phyloP scores from a whole-genome alignment of 2,888 invertebrate genomes.

The Miltochrista miniata region DNA sequence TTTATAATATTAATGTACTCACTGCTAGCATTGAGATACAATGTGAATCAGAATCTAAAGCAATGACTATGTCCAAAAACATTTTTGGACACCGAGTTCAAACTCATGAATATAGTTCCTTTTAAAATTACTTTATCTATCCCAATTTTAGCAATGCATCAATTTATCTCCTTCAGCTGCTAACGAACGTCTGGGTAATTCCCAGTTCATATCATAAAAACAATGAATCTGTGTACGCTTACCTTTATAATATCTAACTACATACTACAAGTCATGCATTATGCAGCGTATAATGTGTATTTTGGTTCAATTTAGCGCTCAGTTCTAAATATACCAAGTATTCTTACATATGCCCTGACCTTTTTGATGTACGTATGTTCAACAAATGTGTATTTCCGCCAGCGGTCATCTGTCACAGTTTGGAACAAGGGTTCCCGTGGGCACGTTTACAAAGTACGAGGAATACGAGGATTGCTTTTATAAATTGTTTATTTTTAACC shows the following conservation, averaged over 20 bases:
- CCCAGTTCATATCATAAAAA: too few relatives aligned
- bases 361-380: slow-evolving; percentile 51
- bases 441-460: slow-evolving; percentile 12
- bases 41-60: too few relatives aligned
- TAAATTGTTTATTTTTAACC: slow-evolving; percentile 33
- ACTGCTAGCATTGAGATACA: too few relatives aligned
- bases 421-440: slow-evolving; percentile 46
- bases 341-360: slow-evolving; percentile 52
- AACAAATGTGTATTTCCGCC: slow-evolving; percentile 53
- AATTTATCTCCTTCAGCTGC: too few relatives aligned
- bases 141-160: too few relatives aligned
- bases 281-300: slow-evolving; percentile 34
- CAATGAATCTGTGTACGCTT: not conserved
- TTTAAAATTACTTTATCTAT: too few relatives aligned
- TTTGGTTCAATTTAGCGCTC: slow-evolving; percentile 30
- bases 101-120: too few relatives aligned
- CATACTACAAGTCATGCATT: slow-evolving; percentile 22
- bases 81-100: too few relatives aligned
- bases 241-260: slow-evolving; percentile 6
- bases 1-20: too few relatives aligned
- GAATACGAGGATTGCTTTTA: slow-evolving; percentile 21
- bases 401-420: slow-evolving; percentile 55
- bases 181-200: too few relatives aligned
- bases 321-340: slow-evolving; percentile 51
- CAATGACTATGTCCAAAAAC: too few relatives aligned